Evolutionary conservation across 2,113 vertebrate genomes (phyloP).

Genomic region (Bos taurus): ARS-UCD2.0 NC_037349.1:59292001-59292500

Average conservation of each 20-base stretch:
- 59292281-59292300: too few species aligned
- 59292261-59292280: too few species aligned
- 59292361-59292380: background rate
- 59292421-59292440: conserved; percentile 72
- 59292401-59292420: fast-evolving
- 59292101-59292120: too few species aligned
- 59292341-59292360: too few species aligned
- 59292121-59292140: background rate
- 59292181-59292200: fast-evolving
- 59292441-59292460: conserved; percentile 97
- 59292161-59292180: too few species aligned
- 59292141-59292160: too few species aligned
- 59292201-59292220: too few species aligned
- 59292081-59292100: background rate
- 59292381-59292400: background rate
- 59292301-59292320: too few species aligned
- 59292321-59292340: too few species aligned
- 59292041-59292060: conserved; percentile 96
- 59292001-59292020: conserved; percentile 97
- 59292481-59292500: conserved; percentile 94
- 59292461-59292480: conserved; percentile 99
- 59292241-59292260: too few species aligned
- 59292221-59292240: too few species aligned
- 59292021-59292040: conserved; percentile 94
- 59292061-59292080: conserved; percentile 98